A percentile compares a stretch with the other conserved stretches of the same genome.
Evolutionary conservation across 2,113 vertebrate species (phyloP).

Genomic region (Notothenia rossii): DNA sequence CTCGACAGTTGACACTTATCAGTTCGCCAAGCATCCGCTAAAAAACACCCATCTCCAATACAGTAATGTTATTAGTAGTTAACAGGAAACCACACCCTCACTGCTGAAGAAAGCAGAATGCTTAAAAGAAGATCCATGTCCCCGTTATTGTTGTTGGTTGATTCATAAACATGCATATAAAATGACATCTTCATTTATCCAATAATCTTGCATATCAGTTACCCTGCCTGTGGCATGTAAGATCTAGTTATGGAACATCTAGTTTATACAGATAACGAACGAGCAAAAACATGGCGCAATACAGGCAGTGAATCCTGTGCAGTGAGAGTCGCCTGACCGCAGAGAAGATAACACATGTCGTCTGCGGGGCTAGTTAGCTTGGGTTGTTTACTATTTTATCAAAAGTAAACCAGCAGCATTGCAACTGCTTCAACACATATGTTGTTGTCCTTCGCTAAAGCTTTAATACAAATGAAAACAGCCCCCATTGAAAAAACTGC

Average conservation of each 20-base stretch:
- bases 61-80: not conserved
- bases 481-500: too few species aligned
- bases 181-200: not conserved
- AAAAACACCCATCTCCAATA: not conserved
- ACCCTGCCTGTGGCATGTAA: not conserved
- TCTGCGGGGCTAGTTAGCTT: not conserved
- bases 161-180: not conserved
- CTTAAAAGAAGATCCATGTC: not conserved
- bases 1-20: not conserved
- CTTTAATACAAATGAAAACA: not conserved
- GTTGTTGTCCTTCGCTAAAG: not conserved
- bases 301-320: not conserved
- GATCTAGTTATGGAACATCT: not conserved
- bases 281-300: not conserved
- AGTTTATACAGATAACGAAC: not conserved
- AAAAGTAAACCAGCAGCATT: not conserved
- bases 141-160: not conserved
- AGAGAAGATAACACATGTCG: slow-evolving; percentile 1
- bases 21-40: not conserved
- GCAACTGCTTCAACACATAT: not conserved
- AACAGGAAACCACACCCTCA: slow-evolving; percentile 37
- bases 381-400: too few species aligned
- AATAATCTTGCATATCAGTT: not conserved
- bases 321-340: not conserved
- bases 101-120: not conserved